A percentile compares a stretch with the other conserved stretches of the same genome.
These are phyloP conservation scores for Otolemur crassicaudatus DNA, from an alignment of 2,797 vertebrate genomes.

Conservation along the genomic window DNA sequence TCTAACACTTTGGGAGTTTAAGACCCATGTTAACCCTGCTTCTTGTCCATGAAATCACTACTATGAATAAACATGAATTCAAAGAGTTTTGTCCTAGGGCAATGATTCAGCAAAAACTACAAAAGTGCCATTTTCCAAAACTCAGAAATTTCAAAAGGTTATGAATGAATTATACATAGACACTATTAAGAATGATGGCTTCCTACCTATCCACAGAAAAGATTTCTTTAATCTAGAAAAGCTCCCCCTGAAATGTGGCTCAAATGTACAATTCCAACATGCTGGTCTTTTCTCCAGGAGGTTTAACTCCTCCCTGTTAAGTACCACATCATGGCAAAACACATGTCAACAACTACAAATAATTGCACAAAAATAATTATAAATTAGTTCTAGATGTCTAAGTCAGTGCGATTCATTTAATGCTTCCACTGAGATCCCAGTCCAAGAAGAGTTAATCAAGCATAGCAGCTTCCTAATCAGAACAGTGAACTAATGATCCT, in stretches of 20 bases:
- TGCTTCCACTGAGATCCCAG: slow-evolving; percentile 85
- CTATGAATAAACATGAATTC: slow-evolving; percentile 6
- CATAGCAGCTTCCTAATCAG: slow-evolving; percentile 89
- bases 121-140: slow-evolving; percentile 15
- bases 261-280: background rate
- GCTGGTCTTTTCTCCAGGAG: slow-evolving; percentile 59
- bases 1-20: slow-evolving; percentile 2
- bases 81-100: background rate
- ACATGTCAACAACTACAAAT: slow-evolving; percentile 86
- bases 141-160: slow-evolving; percentile 25
- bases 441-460: slow-evolving; percentile 91
- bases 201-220: background rate
- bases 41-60: background rate
- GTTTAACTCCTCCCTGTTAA: slow-evolving; percentile 69
- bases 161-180: background rate
- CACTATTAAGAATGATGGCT: background rate
- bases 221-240: background rate
- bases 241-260: background rate
- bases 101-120: slow-evolving; percentile 37
- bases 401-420: slow-evolving; percentile 85
- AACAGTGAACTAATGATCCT: slow-evolving; percentile 90
- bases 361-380: slow-evolving; percentile 87
- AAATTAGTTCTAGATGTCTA: slow-evolving; percentile 89
- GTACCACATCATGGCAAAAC: slow-evolving; percentile 82
- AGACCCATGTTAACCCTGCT: background rate